Evolutionary conservation across 2,888 invertebrate species (phyloP).

Genomic region (Drymonia ruficornis): DNA sequence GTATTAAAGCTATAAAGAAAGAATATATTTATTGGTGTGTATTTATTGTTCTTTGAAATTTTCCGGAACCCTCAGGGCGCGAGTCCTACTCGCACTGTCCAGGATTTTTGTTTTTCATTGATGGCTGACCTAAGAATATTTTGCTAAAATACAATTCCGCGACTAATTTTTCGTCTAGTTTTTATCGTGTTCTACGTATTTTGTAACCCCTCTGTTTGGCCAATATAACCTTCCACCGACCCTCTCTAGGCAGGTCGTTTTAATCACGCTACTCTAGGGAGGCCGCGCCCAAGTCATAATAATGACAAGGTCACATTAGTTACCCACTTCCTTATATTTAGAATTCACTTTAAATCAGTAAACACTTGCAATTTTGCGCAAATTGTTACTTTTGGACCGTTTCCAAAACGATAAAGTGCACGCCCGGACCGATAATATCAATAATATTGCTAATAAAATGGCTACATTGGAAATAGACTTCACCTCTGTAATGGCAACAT

Average conservation of each 20-base stretch:
- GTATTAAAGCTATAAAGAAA: too few relatives aligned
- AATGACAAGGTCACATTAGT: background rate
- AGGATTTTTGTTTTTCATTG: too few relatives aligned
- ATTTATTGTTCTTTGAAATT: too few relatives aligned
- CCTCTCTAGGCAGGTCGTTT: background rate
- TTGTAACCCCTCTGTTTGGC: too few relatives aligned
- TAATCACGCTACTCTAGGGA: background rate
- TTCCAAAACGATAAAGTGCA: constrained; percentile 31
- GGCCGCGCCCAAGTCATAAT: background rate
- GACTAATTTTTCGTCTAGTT: too few relatives aligned
- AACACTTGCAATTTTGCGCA: constrained; percentile 43
- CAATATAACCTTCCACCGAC: too few relatives aligned
- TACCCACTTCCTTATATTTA: constrained; percentile 16
- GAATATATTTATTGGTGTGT: too few relatives aligned
- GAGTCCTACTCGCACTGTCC: too few relatives aligned
- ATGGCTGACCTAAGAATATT: too few relatives aligned
- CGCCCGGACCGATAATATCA: constrained; percentile 28
- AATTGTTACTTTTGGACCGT: constrained; percentile 36
- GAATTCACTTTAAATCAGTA: constrained; percentile 27
- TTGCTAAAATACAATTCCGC: too few relatives aligned
- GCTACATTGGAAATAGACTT: constrained; percentile 24
- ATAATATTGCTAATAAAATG: constrained; percentile 38
- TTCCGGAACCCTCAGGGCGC: too few relatives aligned
- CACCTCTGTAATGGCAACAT: background rate
- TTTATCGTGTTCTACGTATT: too few relatives aligned